Evolutionary conservation across 2,888 invertebrate species (phyloP).

Genomic region (Caenorhabditis sinica): DNA sequence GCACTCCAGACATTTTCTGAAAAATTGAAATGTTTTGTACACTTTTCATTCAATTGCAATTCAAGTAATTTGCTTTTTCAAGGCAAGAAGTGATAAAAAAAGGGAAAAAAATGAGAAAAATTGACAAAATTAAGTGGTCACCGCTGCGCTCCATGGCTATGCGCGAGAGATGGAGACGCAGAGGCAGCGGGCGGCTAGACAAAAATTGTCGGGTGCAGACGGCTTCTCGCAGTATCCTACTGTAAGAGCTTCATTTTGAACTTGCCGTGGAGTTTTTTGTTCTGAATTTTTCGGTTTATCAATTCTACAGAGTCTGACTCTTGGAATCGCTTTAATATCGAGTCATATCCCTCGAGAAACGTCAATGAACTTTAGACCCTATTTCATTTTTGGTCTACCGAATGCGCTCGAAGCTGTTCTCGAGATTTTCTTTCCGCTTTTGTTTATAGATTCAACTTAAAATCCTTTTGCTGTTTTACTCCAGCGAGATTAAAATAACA

Average conservation of each 20-base stretch:
- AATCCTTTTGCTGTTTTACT: too few relatives aligned
- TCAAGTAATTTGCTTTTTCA: too few relatives aligned
- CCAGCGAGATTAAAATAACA: too few relatives aligned
- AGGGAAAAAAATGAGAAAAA: not conserved
- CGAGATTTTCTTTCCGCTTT: too few relatives aligned
- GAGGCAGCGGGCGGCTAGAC: conserved; percentile 22
- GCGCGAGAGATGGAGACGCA: conserved; percentile 6
- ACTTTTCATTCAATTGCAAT: not conserved
- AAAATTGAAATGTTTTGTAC: conserved; percentile 16
- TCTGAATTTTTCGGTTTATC: not conserved
- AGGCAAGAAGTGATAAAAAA: too few relatives aligned
- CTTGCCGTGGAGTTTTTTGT: not conserved
- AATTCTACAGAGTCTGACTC: too few relatives aligned
- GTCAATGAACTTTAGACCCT: too few relatives aligned
- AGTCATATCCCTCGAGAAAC: too few relatives aligned
- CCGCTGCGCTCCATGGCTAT: not conserved
- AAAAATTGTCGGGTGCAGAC: conserved; percentile 20
- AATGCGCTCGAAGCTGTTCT: too few relatives aligned
- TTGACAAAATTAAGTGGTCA: not conserved
- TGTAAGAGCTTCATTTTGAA: conserved; percentile 16
- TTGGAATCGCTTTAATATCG: too few relatives aligned
- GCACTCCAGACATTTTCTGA: conserved; percentile 61
- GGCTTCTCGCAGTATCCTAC: conserved; percentile 41
- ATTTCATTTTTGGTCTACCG: too few relatives aligned
- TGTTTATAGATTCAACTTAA: too few relatives aligned